Percentiles rank a stretch among this genome's conserved stretches.
Evolutionary conservation across 2,113 vertebrate species (phyloP).

Genomic region (Elgaria multicarinata): DNA sequence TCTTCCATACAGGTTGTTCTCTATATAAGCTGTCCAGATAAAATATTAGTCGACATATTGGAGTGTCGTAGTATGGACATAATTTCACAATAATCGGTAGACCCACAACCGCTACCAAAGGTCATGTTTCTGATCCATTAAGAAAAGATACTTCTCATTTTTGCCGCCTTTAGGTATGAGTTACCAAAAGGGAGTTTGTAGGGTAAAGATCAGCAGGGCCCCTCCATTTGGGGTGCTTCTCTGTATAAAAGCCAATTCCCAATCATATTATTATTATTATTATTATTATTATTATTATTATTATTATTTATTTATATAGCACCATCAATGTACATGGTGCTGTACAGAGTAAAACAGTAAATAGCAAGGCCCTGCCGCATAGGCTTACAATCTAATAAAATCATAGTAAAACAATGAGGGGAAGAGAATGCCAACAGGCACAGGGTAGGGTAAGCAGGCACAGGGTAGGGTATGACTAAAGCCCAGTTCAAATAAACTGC

Average conservation of each 20-base stretch:
- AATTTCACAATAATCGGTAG: constrained; percentile 7
- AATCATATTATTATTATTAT: too few species aligned
- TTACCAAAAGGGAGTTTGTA: background rate
- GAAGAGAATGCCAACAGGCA: too few species aligned
- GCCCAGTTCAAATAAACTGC: background rate
- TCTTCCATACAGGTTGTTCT: background rate
- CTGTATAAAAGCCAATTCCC: background rate
- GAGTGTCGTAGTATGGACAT: background rate
- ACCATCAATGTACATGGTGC: too few species aligned
- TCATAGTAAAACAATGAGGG: too few species aligned
- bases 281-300: too few species aligned
- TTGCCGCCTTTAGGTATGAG: background rate
- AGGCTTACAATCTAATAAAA: too few species aligned
- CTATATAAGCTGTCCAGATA: background rate
- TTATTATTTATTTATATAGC: too few species aligned
- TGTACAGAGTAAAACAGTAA: too few species aligned
- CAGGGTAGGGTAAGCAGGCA: too few species aligned
- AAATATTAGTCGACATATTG: background rate
- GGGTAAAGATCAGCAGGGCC: background rate
- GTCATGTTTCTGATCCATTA: background rate
- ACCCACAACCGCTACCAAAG: constrained; percentile 24
- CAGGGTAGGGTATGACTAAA: background rate
- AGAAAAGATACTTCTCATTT: background rate
- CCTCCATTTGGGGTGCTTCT: background rate
- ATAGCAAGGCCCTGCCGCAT: too few species aligned